Conservation (phyloP, 64 coral and sea anemone genomes). For the Exaiptasia diaphana region DNA sequence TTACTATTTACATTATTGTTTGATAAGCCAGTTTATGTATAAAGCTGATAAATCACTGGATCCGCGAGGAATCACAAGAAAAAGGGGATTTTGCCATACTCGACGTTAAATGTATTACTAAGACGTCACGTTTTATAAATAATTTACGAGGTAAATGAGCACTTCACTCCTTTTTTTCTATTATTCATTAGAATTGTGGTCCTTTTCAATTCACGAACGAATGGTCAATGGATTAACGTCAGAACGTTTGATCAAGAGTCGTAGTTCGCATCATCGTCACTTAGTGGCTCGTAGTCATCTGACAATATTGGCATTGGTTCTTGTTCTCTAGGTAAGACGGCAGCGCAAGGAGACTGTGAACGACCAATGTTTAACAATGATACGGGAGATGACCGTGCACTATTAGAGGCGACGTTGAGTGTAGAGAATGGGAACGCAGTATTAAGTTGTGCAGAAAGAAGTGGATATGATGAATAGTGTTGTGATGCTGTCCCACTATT, state of each 20-base stretch:
- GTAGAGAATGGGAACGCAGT: conserved; percentile 75
- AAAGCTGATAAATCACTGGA: too few relatives aligned
- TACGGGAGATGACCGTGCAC: conserved; percentile 84
- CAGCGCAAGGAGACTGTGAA: conserved; percentile 52
- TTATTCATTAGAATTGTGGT: too few relatives aligned
- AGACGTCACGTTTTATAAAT: background rate
- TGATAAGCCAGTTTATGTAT: too few relatives aligned
- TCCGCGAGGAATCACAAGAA: too few relatives aligned
- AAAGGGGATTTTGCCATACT: background rate
- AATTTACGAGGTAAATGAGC: background rate
- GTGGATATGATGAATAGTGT: conserved; percentile 14
- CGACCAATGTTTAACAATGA: conserved; percentile 30
- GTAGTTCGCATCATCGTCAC: conserved; percentile 79
- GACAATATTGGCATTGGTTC: conserved; percentile 75
- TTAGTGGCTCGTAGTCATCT: conserved; percentile 84
- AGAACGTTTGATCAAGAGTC: background rate
- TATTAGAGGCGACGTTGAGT: conserved; percentile 67
- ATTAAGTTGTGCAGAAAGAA: conserved; percentile 25
- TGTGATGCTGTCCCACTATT: background rate
- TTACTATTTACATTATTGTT: too few relatives aligned
- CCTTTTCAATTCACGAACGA: too few relatives aligned
- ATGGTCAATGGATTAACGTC: background rate
- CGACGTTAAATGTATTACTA: background rate
- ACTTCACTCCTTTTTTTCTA: background rate
- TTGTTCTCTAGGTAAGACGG: conserved; percentile 61